Conservation (phyloP, 1,140 invertebrate species). For the Solenopsis fugax region DNA sequence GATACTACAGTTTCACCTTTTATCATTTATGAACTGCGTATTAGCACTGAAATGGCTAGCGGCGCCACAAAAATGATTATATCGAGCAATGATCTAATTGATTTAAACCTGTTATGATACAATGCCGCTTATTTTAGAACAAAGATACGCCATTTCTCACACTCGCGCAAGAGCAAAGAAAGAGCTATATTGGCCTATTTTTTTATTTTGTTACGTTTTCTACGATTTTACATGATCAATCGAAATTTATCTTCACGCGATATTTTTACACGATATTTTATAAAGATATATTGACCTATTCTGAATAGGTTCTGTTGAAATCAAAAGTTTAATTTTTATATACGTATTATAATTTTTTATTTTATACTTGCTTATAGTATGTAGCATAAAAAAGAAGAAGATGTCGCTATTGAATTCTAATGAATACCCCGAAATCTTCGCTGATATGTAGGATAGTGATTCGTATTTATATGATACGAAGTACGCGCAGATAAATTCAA, state of each 20-base stretch:
- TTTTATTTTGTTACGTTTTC: slow-evolving; percentile 78
- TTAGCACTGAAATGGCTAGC: slow-evolving; percentile 68
- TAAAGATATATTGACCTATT: slow-evolving; percentile 80
- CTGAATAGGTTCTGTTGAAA: slow-evolving; percentile 80
- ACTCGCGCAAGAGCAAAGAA: slow-evolving; percentile 66
- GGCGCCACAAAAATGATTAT: slow-evolving; percentile 23
- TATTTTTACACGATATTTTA: slow-evolving; percentile 73
- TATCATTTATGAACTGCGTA: slow-evolving; percentile 74
- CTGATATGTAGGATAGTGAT: slow-evolving; percentile 58
- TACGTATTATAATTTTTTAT: slow-evolving; percentile 74
- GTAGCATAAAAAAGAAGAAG: slow-evolving; percentile 62
- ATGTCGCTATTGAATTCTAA: slow-evolving; percentile 74
- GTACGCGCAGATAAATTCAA: slow-evolving; percentile 61
- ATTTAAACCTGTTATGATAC: slow-evolving; percentile 23
- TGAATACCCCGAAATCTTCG: slow-evolving; percentile 67
- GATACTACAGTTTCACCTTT: slow-evolving; percentile 69
- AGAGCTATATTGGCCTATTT: slow-evolving; percentile 79
- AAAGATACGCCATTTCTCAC: slow-evolving; percentile 66
- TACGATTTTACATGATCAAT: slow-evolving; percentile 71
- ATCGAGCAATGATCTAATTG: neutral
- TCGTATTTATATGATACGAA: slow-evolving; percentile 59
- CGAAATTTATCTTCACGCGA: slow-evolving; percentile 70
- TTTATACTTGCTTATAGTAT: slow-evolving; percentile 68
- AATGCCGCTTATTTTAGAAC: slow-evolving; percentile 29
- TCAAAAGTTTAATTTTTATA: slow-evolving; percentile 82